Conservation (phyloP, 1,140 invertebrate species). For the Chionoecetes opilio region DNA sequence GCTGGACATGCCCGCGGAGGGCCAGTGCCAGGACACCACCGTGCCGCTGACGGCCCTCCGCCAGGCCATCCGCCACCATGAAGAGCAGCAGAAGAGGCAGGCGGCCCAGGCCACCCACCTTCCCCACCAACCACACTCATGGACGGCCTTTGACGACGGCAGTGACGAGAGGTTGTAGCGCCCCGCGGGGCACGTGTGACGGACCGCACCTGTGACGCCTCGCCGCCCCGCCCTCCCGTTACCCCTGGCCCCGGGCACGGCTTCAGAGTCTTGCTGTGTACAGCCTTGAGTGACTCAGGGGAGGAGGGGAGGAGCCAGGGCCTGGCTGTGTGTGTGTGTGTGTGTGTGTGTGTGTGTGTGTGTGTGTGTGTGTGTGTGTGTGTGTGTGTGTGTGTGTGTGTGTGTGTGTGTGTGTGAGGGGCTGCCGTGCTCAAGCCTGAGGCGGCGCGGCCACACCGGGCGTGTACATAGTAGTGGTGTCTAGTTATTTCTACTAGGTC, state of each 20-base stretch:
- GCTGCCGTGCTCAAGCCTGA: background rate
- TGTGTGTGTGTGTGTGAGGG: too few relatives aligned
- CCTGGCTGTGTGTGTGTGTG: too few relatives aligned
- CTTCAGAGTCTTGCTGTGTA: background rate
- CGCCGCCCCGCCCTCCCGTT: background rate
- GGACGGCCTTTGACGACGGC: slow-evolving; percentile 72
- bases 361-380: too few relatives aligned
- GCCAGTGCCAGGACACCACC: slow-evolving; percentile 87
- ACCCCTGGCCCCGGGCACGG: background rate
- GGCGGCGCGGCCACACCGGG: background rate
- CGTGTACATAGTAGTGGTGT: slow-evolving; percentile 73
- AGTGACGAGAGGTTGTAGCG: slow-evolving; percentile 74
- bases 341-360: too few relatives aligned
- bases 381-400: too few relatives aligned
- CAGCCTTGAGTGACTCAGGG: background rate
- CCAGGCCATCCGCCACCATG: slow-evolving; percentile 53
- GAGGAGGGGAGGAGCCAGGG: background rate
- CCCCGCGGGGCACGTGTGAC: background rate
- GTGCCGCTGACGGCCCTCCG: slow-evolving; percentile 86
- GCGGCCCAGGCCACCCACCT: background rate
- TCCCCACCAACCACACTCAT: slow-evolving; percentile 61
- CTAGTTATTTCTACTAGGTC: slow-evolving; percentile 71
- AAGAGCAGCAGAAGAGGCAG: slow-evolving; percentile 42
- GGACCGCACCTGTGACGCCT: background rate
- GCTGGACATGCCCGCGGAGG: slow-evolving; percentile 87